Conservation (phyloP, 2,797 vertebrate genomes). For the Natrix natrix region DNA sequence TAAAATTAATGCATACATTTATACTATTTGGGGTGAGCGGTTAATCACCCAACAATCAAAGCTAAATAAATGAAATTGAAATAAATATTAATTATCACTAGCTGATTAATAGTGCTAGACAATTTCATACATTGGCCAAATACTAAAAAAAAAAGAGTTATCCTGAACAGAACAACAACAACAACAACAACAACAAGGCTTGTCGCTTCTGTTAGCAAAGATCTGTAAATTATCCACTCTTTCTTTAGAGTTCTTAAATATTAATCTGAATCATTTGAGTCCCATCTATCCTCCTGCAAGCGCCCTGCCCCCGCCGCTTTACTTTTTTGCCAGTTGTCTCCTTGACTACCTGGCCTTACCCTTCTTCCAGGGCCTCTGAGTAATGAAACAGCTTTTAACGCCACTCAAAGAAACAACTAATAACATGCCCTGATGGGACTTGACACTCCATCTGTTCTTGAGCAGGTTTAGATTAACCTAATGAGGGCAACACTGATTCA, state of each 20-base stretch:
- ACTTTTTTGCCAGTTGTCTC: constrained; percentile 36
- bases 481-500: neutral
- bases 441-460: constrained; percentile 14
- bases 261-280: constrained; percentile 10
- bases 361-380: neutral
- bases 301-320: neutral
- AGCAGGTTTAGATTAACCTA: neutral
- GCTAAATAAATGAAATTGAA: neutral
- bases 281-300: constrained; percentile 25
- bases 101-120: neutral
- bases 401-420: constrained; percentile 21
- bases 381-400: constrained; percentile 18
- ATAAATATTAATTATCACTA: neutral
- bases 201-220: neutral
- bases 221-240: neutral
- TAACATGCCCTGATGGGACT: neutral
- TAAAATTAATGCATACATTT: neutral
- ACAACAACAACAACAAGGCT: rapidly evolving
- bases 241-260: constrained; percentile 24
- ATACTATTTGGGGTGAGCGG: neutral
- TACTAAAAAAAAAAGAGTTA: neutral
- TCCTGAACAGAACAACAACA: neutral
- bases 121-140: neutral
- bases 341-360: constrained; percentile 38
- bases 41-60: neutral